Evolutionary conservation across 2,113 vertebrate genomes (phyloP).

Genomic region (Orycteropus afer): DNA sequence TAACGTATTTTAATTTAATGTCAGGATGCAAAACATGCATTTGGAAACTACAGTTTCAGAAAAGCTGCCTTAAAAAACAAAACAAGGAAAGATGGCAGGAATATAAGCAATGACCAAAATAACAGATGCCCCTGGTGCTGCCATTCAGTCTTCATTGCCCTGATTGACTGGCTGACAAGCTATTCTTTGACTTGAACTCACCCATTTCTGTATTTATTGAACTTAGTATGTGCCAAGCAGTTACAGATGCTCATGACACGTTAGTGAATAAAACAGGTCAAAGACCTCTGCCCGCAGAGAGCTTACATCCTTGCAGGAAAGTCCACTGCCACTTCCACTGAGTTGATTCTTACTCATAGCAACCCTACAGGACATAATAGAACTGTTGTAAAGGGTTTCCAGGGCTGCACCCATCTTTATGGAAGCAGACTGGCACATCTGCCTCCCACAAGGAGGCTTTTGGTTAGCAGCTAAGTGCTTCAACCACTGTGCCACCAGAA

Average conservation of each 20-base stretch:
- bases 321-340: too few species aligned
- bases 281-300: not conserved
- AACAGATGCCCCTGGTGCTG: not conserved
- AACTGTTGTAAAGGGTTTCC: too few species aligned
- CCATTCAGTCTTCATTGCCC: not conserved
- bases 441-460: too few species aligned
- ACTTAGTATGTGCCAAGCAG: not conserved
- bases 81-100: not conserved
- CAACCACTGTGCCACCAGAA: too few species aligned
- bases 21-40: conserved; percentile 39
- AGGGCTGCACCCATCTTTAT: too few species aligned
- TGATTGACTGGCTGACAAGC: conserved; percentile 24
- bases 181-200: conserved; percentile 41
- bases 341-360: too few species aligned
- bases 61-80: conserved; percentile 1
- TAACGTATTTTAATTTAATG: conserved; percentile 56
- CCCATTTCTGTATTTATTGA: not conserved
- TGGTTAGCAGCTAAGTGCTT: too few species aligned
- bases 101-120: not conserved
- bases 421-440: too few species aligned
- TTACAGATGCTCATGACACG: not conserved
- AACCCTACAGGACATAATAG: too few species aligned
- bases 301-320: too few species aligned
- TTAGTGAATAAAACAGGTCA: not conserved
- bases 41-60: conserved; percentile 55